A percentile compares a stretch with the other conserved stretches of the same genome.
Conservation (phyloP, 1,140 invertebrate species). For the Caenorhabditis brenneri region DNA sequence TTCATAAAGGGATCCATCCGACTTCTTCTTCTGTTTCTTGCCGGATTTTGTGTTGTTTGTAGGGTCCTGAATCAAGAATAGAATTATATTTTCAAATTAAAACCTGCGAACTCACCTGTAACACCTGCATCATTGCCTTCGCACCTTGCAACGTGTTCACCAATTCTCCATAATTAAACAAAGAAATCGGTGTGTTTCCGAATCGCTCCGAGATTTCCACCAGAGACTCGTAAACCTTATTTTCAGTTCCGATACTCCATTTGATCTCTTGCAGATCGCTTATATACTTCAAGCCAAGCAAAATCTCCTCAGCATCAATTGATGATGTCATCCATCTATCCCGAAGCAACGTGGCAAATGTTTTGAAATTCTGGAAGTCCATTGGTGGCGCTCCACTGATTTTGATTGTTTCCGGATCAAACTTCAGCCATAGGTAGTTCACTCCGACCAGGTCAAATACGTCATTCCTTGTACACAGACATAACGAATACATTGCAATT, state of each 20-base stretch:
- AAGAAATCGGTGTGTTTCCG: conserved; percentile 17
- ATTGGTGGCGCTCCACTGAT: background rate
- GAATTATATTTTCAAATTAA: background rate
- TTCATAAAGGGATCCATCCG: background rate
- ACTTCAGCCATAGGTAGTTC: conserved; percentile 16
- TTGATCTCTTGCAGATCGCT: conserved; percentile 32
- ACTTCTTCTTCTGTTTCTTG: conserved; percentile 4
- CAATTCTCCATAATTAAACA: conserved; percentile 40
- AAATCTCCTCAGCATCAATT: conserved; percentile 39
- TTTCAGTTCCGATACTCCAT: background rate
- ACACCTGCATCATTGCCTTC: background rate
- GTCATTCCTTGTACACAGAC: background rate
- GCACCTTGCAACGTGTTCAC: background rate
- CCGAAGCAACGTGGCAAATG: background rate
- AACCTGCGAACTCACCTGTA: background rate
- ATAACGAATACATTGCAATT: background rate
- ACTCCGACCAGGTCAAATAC: background rate
- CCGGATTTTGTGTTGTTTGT: background rate
- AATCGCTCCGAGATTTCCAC: conserved; percentile 9
- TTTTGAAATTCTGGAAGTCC: conserved; percentile 15
- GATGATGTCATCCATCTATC: conserved; percentile 39
- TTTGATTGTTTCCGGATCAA: background rate
- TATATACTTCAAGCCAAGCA: conserved; percentile 43
- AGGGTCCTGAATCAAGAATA: background rate
- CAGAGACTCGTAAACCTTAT: background rate